Evolutionary conservation across 2,797 vertebrate species (phyloP), one percentile per base, ranked within the genome.

Genomic region (Lerista edwardsae): DNA sequence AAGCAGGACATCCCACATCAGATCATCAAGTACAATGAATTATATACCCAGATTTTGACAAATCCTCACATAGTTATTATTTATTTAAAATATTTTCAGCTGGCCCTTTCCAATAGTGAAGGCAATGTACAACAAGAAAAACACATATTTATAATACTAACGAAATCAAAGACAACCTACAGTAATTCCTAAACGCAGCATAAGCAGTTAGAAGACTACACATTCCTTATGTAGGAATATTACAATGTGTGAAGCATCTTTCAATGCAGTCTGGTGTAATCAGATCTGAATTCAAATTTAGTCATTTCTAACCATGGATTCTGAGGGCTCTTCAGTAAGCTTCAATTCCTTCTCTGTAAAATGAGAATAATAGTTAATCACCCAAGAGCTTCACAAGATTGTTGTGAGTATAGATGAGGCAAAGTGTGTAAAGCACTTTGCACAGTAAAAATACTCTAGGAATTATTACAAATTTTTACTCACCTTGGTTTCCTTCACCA

Each of bases 401-500:
- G 34, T 41, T 85, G 34, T 68, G 51, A 79, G 62, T 62, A 21
- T 76, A 31, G 11, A 69, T 8, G n/a, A 71, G 23, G 21, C 34
- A 75, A 19, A 75, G 9, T 59, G 39, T 72, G 27, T 62, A 62
- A 74, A 39, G 44, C 15, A 67, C 51, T 68, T 64, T 47, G 64
- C 23, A 69, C 4, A 80, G 23, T 61, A 62, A 25, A 69, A 36
- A 39, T 61, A 21, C 55, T 71, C 47, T 23, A 68, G 64, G 19
- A 41, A 39, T 68, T n/a, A 41, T 64, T 51, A 41, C 83, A 39
- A 75, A 76, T 34, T 86, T 83, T 75, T 51, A n/a, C 71, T 87
- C 68, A 72, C 39, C 73, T 87, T 88, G 23, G 78, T 90, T 86
- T 87, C 82, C 76, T 85, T 76, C 29, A 31, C 85, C 65, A 75